phyloP scores from a whole-genome alignment of 2,888 invertebrate genomes.

The Gryllus longicercus region DNA sequence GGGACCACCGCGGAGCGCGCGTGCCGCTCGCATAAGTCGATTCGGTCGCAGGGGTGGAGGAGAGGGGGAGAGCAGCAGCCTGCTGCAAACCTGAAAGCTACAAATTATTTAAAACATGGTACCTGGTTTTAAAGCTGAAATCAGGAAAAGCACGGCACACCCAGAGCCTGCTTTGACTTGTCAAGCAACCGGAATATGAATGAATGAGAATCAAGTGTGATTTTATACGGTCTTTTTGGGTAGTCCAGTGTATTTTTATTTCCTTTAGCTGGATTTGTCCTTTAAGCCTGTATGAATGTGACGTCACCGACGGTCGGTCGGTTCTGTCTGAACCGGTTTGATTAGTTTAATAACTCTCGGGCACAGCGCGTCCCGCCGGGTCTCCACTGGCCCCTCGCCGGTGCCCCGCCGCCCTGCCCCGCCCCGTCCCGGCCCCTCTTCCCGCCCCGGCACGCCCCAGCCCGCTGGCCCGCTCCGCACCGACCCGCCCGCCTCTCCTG shows the following conservation, averaged over 20 bases:
- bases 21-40: neutral
- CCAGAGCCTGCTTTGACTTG: neutral
- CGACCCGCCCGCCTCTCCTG: too few species aligned
- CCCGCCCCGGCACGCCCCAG: too few species aligned
- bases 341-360: neutral
- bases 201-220: neutral
- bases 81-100: neutral
- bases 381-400: too few species aligned
- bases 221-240: neutral
- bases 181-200: neutral
- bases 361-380: too few species aligned
- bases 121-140: neutral
- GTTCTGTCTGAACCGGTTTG: neutral
- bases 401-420: too few species aligned
- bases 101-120: conserved; percentile 17
- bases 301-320: neutral
- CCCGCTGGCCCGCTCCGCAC: too few species aligned
- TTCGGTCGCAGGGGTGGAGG: neutral
- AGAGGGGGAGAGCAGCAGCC: neutral
- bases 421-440: too few species aligned
- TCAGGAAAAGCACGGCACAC: conserved; percentile 17
- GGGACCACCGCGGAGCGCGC: conserved; percentile 5
- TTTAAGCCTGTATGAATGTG: neutral
- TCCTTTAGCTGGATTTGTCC: neutral
- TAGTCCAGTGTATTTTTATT: neutral